Evolutionary conservation across 1,140 invertebrate genomes (phyloP).

Genomic region (Choristoneura fumiferana): DNA sequence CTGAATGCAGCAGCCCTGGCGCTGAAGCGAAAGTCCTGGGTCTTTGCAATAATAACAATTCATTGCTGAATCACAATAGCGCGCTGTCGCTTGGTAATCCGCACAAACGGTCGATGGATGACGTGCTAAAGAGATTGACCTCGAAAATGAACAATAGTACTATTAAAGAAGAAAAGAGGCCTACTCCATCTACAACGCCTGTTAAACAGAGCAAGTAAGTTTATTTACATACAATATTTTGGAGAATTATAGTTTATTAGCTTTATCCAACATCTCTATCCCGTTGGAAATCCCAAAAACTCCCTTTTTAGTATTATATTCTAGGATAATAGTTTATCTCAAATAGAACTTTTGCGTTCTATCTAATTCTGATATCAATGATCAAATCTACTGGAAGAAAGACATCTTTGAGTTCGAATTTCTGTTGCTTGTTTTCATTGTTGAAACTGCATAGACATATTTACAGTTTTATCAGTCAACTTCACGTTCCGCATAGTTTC

Average conservation of each 20-base stretch:
- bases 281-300: too few relatives aligned
- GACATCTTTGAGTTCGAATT: too few relatives aligned
- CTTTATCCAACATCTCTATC: too few relatives aligned
- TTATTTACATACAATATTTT: too few relatives aligned
- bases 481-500: slow-evolving; percentile 45
- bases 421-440: too few relatives aligned
- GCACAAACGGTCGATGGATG: slow-evolving; percentile 88
- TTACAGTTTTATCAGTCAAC: slow-evolving; percentile 21
- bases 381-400: too few relatives aligned
- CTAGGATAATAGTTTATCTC: too few relatives aligned
- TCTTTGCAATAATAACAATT: slow-evolving; percentile 76
- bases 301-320: too few relatives aligned
- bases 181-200: slow-evolving; percentile 83
- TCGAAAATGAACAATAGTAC: slow-evolving; percentile 88
- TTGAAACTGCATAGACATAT: background rate
- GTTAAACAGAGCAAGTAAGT: slow-evolving; percentile 79
- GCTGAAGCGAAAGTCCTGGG: slow-evolving; percentile 79
- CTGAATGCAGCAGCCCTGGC: slow-evolving; percentile 84
- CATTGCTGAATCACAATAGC: slow-evolving; percentile 73
- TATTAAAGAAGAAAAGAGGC: slow-evolving; percentile 82
- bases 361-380: too few relatives aligned
- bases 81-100: slow-evolving; percentile 67
- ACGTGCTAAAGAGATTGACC: slow-evolving; percentile 89
- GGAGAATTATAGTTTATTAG: too few relatives aligned
- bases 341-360: too few relatives aligned